Evolutionary conservation across 2,113 vertebrate species (phyloP).

Genomic region (Phalacrocorax aristotelis): DNA sequence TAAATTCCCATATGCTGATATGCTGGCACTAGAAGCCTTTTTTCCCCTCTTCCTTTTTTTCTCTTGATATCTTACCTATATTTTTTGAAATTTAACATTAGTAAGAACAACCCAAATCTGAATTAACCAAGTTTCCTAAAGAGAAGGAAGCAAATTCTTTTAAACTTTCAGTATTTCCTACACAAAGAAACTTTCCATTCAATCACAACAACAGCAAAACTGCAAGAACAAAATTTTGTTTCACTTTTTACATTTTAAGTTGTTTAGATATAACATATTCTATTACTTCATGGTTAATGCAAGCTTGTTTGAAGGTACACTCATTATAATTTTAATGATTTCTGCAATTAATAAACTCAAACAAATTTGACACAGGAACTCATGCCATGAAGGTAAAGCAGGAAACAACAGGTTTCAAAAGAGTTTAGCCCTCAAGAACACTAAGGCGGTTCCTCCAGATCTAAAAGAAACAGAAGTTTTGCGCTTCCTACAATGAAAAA

Average conservation of each 20-base stretch:
- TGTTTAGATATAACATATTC: background rate
- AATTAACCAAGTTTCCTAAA: background rate
- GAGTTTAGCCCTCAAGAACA: background rate
- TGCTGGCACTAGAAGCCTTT: background rate
- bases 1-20: background rate
- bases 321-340: background rate
- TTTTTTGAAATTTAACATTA: background rate
- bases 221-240: background rate
- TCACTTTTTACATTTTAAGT: background rate
- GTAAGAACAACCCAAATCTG: background rate
- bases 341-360: background rate
- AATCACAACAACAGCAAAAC: background rate
- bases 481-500: background rate
- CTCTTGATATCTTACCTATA: background rate
- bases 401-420: background rate
- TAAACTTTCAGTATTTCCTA: background rate
- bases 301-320: background rate
- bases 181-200: background rate
- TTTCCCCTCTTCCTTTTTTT: fast-evolving
- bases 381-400: background rate
- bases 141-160: background rate
- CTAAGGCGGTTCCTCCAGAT: background rate
- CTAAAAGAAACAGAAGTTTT: background rate
- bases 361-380: background rate
- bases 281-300: background rate